A percentile compares a stretch with the other conserved stretches of the same genome.
Conservation (phyloP, 2,888 invertebrate species). For the Sinotaia quadrata region DNA sequence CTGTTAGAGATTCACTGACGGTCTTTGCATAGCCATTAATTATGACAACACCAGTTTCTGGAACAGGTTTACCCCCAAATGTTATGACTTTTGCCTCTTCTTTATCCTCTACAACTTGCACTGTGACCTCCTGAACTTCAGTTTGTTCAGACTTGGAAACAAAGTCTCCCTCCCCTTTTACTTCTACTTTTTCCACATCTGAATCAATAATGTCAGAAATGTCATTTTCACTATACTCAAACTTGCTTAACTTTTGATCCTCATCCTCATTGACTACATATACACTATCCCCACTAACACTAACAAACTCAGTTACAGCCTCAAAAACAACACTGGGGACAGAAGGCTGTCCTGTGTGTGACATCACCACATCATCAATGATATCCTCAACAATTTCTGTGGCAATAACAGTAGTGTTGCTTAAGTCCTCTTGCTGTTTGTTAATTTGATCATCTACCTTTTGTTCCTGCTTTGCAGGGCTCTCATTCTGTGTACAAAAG, state of each 20-base stretch:
- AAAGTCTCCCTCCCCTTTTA: slow-evolving; percentile 27
- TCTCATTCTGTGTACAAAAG: slow-evolving; percentile 29
- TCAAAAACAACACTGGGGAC: slow-evolving; percentile 69
- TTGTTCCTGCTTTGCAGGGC: slow-evolving; percentile 30
- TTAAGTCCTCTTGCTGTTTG: not conserved
- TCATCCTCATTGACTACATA: slow-evolving; percentile 25
- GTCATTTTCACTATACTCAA: slow-evolving; percentile 25
- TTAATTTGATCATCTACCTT: slow-evolving; percentile 20
- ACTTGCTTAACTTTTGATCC: slow-evolving; percentile 12
- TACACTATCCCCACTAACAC: not conserved
- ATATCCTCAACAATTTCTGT: slow-evolving; percentile 63
- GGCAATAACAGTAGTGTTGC: slow-evolving; percentile 33
- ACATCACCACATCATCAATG: slow-evolving; percentile 69
- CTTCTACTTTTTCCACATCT: slow-evolving; percentile 35
- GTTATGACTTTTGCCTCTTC: slow-evolving; percentile 41
- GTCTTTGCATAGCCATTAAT: slow-evolving; percentile 57
- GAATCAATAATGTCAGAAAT: slow-evolving; percentile 39
- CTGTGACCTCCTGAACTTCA: slow-evolving; percentile 57
- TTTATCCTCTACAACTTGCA: slow-evolving; percentile 44
- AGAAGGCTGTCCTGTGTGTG: slow-evolving; percentile 65
- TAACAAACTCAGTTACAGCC: slow-evolving; percentile 63
- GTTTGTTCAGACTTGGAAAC: not conserved
- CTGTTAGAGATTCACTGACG: slow-evolving; percentile 40
- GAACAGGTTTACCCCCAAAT: slow-evolving; percentile 54
- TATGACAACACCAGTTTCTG: slow-evolving; percentile 48